Percentiles rank a stretch among this genome's conserved stretches.
phyloP scores from a whole-genome alignment of 2,113 vertebrate species.

The Hippoglossus stenolepis region DNA sequence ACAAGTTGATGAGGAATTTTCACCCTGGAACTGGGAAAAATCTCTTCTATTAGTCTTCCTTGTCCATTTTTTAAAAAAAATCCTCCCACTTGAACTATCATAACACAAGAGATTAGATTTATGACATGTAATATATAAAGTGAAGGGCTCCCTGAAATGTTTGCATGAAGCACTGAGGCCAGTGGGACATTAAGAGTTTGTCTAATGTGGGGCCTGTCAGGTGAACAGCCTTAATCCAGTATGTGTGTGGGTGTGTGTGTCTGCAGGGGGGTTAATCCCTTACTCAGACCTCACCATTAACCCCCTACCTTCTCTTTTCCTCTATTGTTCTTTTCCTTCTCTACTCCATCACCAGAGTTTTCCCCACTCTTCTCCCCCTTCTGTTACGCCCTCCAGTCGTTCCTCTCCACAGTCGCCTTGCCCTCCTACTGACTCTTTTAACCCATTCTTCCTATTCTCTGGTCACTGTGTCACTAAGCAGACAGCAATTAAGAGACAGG shows the following conservation, averaged over 20 bases:
- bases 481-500: conserved; percentile 22
- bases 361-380: not conserved
- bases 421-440: conserved; percentile 35
- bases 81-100: conserved; percentile 24
- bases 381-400: conserved; percentile 28
- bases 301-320: conserved; percentile 45
- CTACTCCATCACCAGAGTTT: not conserved
- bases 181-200: not conserved
- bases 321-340: conserved; percentile 16
- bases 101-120: conserved; percentile 17
- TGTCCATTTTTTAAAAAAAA: not conserved
- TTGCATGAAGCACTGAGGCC: not conserved
- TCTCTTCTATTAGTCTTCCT: not conserved
- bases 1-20: conserved; percentile 61
- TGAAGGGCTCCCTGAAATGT: conserved; percentile 2
- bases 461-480: not conserved
- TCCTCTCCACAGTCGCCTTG: conserved; percentile 10
- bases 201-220: conserved; percentile 26
- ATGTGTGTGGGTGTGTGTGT: conserved; percentile 2
- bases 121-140: conserved; percentile 26
- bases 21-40: conserved; percentile 58
- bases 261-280: conserved; percentile 37
- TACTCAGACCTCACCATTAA: conserved; percentile 39
- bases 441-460: conserved; percentile 14
- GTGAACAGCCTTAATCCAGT: conserved; percentile 39